phyloP scores from a whole-genome alignment of 2,888 invertebrate genomes.

The Tuta absoluta region DNA sequence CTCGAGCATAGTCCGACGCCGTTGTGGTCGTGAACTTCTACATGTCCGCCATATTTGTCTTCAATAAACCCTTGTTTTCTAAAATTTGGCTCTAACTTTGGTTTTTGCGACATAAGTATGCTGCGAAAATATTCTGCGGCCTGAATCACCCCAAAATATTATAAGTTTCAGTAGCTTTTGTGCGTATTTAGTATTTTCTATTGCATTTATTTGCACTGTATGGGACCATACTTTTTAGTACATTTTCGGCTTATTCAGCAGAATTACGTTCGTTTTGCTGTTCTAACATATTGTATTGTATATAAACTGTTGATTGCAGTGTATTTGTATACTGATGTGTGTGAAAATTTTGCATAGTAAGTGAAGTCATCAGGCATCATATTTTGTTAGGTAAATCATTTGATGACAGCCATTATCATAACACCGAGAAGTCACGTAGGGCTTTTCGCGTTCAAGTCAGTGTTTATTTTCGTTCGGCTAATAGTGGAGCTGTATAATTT shows the following conservation, averaged over 20 bases:
- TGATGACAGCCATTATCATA: slow-evolving; percentile 53
- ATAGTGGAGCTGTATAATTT: neutral
- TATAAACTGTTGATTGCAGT: neutral
- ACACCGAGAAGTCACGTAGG: slow-evolving; percentile 58
- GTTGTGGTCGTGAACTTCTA: slow-evolving; percentile 68
- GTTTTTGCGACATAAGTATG: slow-evolving; percentile 34
- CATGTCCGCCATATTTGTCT: slow-evolving; percentile 80
- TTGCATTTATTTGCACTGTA: slow-evolving; percentile 31
- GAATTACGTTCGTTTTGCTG: slow-evolving; percentile 1
- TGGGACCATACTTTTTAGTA: slow-evolving; percentile 31
- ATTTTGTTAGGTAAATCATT: slow-evolving; percentile 34
- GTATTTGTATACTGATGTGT: neutral
- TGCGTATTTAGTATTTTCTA: slow-evolving; percentile 17
- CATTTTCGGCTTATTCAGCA: slow-evolving; percentile 29
- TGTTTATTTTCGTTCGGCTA: slow-evolving; percentile 20
- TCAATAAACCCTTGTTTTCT: slow-evolving; percentile 71
- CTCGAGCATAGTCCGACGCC: slow-evolving; percentile 61
- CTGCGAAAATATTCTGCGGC: neutral
- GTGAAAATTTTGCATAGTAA: neutral
- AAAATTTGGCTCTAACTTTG: slow-evolving; percentile 50
- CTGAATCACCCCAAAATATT: slow-evolving; percentile 9
- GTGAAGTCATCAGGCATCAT: slow-evolving; percentile 28
- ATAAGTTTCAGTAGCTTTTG: slow-evolving; percentile 26
- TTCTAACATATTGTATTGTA: neutral
- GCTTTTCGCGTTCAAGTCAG: slow-evolving; percentile 27